Evolutionary conservation across 2,888 invertebrate genomes (phyloP).

Genomic region (Eupeodes luniger): DNA sequence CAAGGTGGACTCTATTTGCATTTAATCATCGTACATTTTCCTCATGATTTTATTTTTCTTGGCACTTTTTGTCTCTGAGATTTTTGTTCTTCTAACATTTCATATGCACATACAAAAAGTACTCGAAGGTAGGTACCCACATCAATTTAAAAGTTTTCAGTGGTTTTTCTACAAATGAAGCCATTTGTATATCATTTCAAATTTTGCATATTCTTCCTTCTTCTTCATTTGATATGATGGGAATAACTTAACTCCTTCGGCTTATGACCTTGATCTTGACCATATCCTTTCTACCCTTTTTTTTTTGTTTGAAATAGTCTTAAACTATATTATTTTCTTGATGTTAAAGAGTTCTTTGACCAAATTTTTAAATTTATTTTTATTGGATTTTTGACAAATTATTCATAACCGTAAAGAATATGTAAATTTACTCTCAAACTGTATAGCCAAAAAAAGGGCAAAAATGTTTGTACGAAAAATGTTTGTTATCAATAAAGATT

Average conservation of each 20-base stretch:
- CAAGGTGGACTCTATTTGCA: constrained; percentile 1
- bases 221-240: neutral
- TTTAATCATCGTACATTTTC: constrained; percentile 12
- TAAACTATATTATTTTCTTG: too few relatives aligned
- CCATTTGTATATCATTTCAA: neutral
- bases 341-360: too few relatives aligned
- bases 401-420: too few relatives aligned
- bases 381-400: too few relatives aligned
- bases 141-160: neutral
- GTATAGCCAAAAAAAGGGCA: too few relatives aligned
- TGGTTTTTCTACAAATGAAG: constrained; percentile 1
- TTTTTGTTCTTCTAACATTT: neutral
- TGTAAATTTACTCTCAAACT: too few relatives aligned
- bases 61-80: neutral
- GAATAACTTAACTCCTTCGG: neutral
- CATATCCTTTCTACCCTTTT: neutral
- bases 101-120: neutral
- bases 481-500: too few relatives aligned
- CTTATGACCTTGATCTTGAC: neutral
- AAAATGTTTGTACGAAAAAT: too few relatives aligned
- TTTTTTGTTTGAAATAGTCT: too few relatives aligned
- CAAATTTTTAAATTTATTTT: too few relatives aligned
- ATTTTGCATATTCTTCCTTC: constrained; percentile 1
- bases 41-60: constrained; percentile 18
- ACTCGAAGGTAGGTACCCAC: neutral